Base-by-base conservation (phyloP, 2,113 vertebrate species). In the Callospermophilus lateralis region DNA sequence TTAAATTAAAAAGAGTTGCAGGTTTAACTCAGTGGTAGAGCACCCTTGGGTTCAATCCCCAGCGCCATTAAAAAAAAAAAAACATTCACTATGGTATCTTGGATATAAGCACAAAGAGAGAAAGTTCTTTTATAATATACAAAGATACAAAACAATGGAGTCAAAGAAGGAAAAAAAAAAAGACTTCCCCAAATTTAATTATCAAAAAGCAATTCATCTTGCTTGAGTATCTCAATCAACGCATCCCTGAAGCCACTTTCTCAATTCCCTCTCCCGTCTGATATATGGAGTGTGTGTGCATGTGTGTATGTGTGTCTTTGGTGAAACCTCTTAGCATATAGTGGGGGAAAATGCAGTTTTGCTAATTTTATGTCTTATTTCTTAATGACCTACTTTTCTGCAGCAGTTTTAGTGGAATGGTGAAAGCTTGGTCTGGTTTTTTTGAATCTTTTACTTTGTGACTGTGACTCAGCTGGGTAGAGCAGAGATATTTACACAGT, bases 171-270 rank as follows among this genome's bases (percentile, higher is more conserved):
- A 39, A 6, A 13, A 84, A 84, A 63, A 90, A 63, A 65, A 39
- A 74, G 84, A 67, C n/a, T 45, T 86, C 70, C 39, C 96, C 83
- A 96, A 93, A 97, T 94, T 96, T 95, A 96, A 97, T 96, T 97
- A 97, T 95, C 89, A 97, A 93, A 97, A 97, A 94, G 79, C 70
- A 94, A 95, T 95, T 95, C 85, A 95, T 98, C 97, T 97, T 97
- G 65, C 48, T 95, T 65, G 76, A 96, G 19, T 90, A 88, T 96
- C 84, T 97, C 95, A 96, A 81, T 89, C 91, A 95, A 77, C 12
- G 0, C 42, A 89, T 89, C 94, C 94, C 85, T 58, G 73, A 97
- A 98, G 95, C 85, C 37, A 96, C 91, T 94, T 93, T 93, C 83
- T 96, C 93, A 96, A 9, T 86, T 96, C 8, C 24, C 76, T 74